Conservation (phyloP, 1,140 invertebrate genomes). For the Proales similis region DNA sequence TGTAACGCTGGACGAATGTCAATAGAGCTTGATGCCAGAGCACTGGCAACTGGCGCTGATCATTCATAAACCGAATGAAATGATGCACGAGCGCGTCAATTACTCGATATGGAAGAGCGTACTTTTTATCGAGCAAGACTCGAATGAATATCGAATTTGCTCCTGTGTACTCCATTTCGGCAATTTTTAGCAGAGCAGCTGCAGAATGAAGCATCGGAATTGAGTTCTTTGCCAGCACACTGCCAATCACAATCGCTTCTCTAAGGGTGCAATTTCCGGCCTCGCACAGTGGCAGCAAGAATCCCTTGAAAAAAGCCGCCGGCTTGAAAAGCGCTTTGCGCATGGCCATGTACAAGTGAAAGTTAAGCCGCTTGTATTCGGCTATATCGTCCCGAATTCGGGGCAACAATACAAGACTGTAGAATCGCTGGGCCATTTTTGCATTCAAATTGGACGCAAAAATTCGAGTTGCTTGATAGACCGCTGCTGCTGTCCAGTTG, state of each 20-base stretch:
- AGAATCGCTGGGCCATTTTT: conserved; percentile 92
- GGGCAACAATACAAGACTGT: conserved; percentile 82
- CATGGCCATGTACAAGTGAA: conserved; percentile 88
- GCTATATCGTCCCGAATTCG: conserved; percentile 85
- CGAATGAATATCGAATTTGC: conserved; percentile 90
- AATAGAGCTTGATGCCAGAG: conserved; percentile 92
- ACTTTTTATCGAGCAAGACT: conserved; percentile 93
- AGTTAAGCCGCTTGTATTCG: conserved; percentile 90
- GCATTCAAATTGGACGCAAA: conserved; percentile 92
- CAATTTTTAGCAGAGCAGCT: conserved; percentile 76
- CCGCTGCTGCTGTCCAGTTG: conserved; percentile 73
- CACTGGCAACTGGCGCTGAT: conserved; percentile 76
- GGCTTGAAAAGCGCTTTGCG: conserved; percentile 90
- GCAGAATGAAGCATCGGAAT: conserved; percentile 93
- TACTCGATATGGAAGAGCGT: conserved; percentile 88
- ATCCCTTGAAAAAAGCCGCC: conserved; percentile 96
- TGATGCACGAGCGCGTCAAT: conserved; percentile 92
- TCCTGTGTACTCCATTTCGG: conserved; percentile 95
- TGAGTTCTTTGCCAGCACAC: conserved; percentile 78
- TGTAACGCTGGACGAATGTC: conserved; percentile 89
- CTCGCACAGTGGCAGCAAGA: conserved; percentile 79
- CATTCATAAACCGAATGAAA: conserved; percentile 77
- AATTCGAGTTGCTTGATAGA: conserved; percentile 86
- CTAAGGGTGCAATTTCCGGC: conserved; percentile 83
- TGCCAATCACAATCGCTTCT: conserved; percentile 89